A percentile compares a stretch with the other conserved stretches of the same genome.
These are phyloP conservation scores for Mercenaria mercenaria DNA, from an alignment of 1,140 invertebrate genomes.

Conservation along the genomic window DNA sequence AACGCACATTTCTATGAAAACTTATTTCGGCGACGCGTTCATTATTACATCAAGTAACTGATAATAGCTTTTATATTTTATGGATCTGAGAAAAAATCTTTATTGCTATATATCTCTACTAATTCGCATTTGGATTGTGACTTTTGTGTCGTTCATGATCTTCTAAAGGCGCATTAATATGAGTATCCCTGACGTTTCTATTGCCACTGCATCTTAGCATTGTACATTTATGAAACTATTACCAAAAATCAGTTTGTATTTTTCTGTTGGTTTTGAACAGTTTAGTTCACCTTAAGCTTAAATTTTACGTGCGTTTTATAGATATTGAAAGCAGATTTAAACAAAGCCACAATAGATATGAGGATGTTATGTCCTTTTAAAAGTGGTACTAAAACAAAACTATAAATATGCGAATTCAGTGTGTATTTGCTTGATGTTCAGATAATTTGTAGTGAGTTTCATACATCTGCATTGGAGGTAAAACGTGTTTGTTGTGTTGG, in stretches of 20 bases:
- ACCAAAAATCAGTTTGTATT: not conserved
- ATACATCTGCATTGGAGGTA: not conserved
- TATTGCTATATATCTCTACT: slow-evolving; percentile 26
- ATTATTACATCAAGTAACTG: slow-evolving; percentile 27
- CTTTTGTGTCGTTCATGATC: slow-evolving; percentile 3
- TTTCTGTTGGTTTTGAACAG: not conserved
- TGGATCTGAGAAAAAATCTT: slow-evolving; percentile 37
- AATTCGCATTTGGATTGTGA: slow-evolving; percentile 16
- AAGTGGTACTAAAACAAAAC: slow-evolving; percentile 21
- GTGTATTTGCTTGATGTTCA: not conserved
- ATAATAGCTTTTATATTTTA: slow-evolving; percentile 24
- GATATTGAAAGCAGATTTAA: slow-evolving; percentile 33
- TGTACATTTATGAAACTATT: not conserved
- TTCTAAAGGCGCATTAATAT: not conserved
- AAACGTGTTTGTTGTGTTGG: slow-evolving; percentile 5
- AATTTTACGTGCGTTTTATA: slow-evolving; percentile 50
- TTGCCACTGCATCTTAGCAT: not conserved
- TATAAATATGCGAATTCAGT: not conserved
- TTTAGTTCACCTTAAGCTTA: slow-evolving; percentile 15
- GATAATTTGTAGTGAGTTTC: slow-evolving; percentile 1
- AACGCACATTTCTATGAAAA: not conserved
- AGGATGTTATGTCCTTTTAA: not conserved
- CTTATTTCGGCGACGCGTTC: not conserved
- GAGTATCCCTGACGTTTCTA: not conserved
- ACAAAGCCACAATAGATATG: slow-evolving; percentile 23